phyloP scores from a whole-genome alignment of 2,888 invertebrate genomes.

The Microchrysa polita region DNA sequence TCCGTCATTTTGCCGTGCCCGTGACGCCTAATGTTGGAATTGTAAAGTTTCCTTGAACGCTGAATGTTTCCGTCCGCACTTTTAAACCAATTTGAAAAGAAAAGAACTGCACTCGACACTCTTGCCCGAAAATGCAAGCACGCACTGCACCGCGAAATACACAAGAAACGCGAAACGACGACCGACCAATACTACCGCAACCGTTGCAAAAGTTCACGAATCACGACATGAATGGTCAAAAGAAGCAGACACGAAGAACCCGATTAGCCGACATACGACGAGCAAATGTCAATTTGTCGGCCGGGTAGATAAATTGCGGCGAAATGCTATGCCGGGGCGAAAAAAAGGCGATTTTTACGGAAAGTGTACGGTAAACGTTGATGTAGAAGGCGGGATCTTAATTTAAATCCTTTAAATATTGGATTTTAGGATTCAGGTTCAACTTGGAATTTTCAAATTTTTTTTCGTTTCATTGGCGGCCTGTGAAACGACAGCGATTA shows the following conservation, averaged over 20 bases:
- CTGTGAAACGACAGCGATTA: too few species aligned
- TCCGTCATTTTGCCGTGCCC: conserved; percentile 61
- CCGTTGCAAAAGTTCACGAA: neutral
- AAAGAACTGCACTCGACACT: neutral
- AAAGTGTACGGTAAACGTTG: neutral
- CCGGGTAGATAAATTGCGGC: neutral
- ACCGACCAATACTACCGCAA: neutral
- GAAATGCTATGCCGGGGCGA: neutral
- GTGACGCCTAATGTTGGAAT: neutral
- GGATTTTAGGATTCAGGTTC: too few species aligned
- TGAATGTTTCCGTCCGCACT: conserved; percentile 8
- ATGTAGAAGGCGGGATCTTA: too few species aligned
- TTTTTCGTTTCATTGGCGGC: too few species aligned
- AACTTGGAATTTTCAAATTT: too few species aligned
- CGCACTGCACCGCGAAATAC: too few species aligned
- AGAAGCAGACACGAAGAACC: too few species aligned
- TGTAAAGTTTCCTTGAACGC: neutral
- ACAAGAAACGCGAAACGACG: too few species aligned
- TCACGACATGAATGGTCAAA: neutral
- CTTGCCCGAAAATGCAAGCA: too few species aligned
- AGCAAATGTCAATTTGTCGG: neutral
- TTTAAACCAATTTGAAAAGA: conserved; percentile 1
- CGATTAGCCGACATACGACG: neutral
- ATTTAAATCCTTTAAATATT: too few species aligned
- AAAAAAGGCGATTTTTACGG: neutral